Evolutionary conservation across 2,797 vertebrate species (phyloP), one percentile per base, ranked within the genome.

Genomic region (Enteromius viviparus): DNA sequence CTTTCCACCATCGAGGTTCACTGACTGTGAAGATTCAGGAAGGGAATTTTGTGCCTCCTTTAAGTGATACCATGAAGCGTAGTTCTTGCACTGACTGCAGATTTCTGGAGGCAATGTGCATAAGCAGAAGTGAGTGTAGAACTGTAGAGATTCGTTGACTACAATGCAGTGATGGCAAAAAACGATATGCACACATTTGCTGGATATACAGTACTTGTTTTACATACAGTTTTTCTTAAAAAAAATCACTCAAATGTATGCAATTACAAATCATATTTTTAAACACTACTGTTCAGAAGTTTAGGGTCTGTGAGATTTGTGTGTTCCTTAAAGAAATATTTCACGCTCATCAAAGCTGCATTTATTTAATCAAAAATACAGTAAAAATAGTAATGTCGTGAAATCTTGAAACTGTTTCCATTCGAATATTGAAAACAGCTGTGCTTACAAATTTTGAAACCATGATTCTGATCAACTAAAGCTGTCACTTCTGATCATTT

Each of bases 51-150:
- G 47, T 72, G 3, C 17, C 47, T 45, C 12, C 21, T 74, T 53
- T 51, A 34, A 3, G 49, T 21, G 10, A 29, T 51, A 21, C 23
- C 70, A 21, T 51, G 26, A 72, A 32, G 70, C 26, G 11, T 19
- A 32, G 47, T 10, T 72, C 70, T 21, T 21, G 5, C 47, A 51
- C 47, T 32, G 49, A 72, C 26, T 74, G 47, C 47, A 74, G 29
- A 74, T 74, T 53, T 74, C 47, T n/a, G 49, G 10, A 53, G 71
- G 71, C 70, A n/a, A 21, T 6, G 17, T 74, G 32, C 19, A 12
- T 74, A n/a, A 32, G 5, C 17, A 53, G 47, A 51, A 72, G 17
- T 21, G 10, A 32, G 47, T 72, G 26, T 72, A 19, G 69, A 72
- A 51, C 29, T 49, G 1, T 42, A 45, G 45, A 32, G 70, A 51